phyloP scores from a whole-genome alignment of 2,888 invertebrate species.

The Mechanitis messenoides region DNA sequence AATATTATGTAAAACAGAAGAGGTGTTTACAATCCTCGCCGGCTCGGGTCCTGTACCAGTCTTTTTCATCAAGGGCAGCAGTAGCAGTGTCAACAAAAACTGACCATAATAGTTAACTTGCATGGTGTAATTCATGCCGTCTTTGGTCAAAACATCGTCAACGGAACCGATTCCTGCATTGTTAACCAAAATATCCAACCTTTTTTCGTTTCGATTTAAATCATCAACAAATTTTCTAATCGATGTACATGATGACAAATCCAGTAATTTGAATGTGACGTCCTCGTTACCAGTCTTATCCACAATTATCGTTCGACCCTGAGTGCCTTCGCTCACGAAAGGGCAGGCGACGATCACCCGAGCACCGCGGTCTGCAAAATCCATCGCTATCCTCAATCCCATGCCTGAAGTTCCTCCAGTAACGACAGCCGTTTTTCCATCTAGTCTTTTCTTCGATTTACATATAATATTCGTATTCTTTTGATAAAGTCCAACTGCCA shows the following conservation, averaged over 20 bases:
- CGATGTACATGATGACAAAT: conserved; percentile 84
- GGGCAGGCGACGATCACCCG: conserved; percentile 65
- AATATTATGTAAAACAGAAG: conserved; percentile 84
- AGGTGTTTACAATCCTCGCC: conserved; percentile 85
- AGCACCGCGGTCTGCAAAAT: conserved; percentile 61
- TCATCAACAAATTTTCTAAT: conserved; percentile 87
- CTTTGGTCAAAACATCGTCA: conserved; percentile 78
- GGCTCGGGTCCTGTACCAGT: conserved; percentile 72
- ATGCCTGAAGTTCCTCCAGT: conserved; percentile 66
- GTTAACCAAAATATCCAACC: conserved; percentile 89
- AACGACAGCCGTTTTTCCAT: conserved; percentile 58
- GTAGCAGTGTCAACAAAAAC: conserved; percentile 91
- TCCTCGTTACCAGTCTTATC: conserved; percentile 81
- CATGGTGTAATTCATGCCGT: conserved; percentile 91
- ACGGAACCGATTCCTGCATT: conserved; percentile 89
- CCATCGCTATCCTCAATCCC: conserved; percentile 59
- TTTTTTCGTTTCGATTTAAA: conserved; percentile 81
- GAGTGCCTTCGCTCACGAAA: conserved; percentile 53
- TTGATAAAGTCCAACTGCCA: conserved; percentile 55
- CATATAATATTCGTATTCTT: conserved; percentile 63
- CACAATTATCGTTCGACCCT: conserved; percentile 77
- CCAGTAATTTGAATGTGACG: conserved; percentile 82
- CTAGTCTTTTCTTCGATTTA: conserved; percentile 56
- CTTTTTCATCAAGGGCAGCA: conserved; percentile 86
- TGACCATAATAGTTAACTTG: conserved; percentile 96